These are phyloP conservation scores for Mythimna albipuncta DNA, from an alignment of 2,888 invertebrate genomes.

Conservation along the genomic window DNA sequence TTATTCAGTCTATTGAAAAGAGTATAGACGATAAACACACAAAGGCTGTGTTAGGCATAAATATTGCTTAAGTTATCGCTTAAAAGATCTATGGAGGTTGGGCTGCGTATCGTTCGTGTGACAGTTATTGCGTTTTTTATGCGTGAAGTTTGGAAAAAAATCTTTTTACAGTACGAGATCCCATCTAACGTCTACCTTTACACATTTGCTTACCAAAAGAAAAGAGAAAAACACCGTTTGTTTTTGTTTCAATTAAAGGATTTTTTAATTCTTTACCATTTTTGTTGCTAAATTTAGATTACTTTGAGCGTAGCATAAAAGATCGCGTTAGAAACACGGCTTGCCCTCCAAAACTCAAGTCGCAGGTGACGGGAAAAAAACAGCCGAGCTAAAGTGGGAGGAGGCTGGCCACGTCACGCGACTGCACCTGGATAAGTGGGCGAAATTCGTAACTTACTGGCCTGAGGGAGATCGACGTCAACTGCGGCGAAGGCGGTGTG, in stretches of 20 bases:
- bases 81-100: slow-evolving; percentile 76
- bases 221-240: slow-evolving; percentile 18
- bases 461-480: too few relatives aligned
- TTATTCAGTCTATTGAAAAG: slow-evolving; percentile 76
- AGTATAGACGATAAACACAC: slow-evolving; percentile 77
- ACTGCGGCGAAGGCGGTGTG: too few relatives aligned
- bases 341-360: too few relatives aligned
- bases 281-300: neutral
- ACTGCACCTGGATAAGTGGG: too few relatives aligned
- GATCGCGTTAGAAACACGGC: too few relatives aligned
- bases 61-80: slow-evolving; percentile 80
- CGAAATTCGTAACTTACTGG: too few relatives aligned
- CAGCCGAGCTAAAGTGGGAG: too few relatives aligned
- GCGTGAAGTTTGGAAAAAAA: slow-evolving; percentile 79
- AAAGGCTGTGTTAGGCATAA: slow-evolving; percentile 78
- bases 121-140: slow-evolving; percentile 85
- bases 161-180: slow-evolving; percentile 72
- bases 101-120: slow-evolving; percentile 77
- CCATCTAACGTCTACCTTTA: neutral
- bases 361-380: too few relatives aligned
- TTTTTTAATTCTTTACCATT: neutral
- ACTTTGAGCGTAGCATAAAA: too few relatives aligned
- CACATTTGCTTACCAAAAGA: neutral
- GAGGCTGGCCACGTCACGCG: too few relatives aligned
- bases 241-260: neutral